A percentile compares a stretch with the other conserved stretches of the same genome.
phyloP scores from a whole-genome alignment of 2,888 invertebrate species.

The Cecidostiba fungosa region DNA sequence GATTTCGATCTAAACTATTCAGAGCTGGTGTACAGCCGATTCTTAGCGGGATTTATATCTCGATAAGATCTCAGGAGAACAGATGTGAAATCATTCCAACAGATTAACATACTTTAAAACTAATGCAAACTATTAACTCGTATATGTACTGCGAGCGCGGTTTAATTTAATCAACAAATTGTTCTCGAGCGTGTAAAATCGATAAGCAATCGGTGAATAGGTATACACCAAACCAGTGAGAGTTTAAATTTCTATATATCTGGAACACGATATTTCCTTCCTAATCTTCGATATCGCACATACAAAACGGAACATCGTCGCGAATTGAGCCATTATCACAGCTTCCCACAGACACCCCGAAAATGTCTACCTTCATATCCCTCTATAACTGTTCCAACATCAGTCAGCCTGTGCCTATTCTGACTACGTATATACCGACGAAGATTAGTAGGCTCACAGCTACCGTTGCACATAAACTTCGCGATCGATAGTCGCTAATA shows the following conservation, averaged over 20 bases:
- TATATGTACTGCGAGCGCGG: background rate
- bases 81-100: constrained; percentile 9
- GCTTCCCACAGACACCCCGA: background rate
- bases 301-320: too few species aligned
- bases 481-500: background rate
- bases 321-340: background rate
- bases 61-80: background rate
- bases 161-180: constrained; percentile 10
- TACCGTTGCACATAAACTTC: background rate
- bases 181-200: background rate
- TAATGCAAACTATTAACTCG: background rate
- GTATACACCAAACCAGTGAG: background rate
- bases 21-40: too few species aligned
- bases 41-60: too few species aligned
- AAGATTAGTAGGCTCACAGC: background rate
- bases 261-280: too few species aligned
- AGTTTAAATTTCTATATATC: background rate
- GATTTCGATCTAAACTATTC: too few species aligned
- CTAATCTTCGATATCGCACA: too few species aligned
- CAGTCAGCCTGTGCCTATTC: background rate
- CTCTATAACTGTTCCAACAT: background rate
- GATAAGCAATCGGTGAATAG: background rate
- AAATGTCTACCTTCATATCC: background rate
- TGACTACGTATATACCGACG: background rate
- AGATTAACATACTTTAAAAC: background rate